Evolutionary conservation across 2,888 invertebrate genomes (phyloP).

Genomic region (Limnephilus rhombicus): DNA sequence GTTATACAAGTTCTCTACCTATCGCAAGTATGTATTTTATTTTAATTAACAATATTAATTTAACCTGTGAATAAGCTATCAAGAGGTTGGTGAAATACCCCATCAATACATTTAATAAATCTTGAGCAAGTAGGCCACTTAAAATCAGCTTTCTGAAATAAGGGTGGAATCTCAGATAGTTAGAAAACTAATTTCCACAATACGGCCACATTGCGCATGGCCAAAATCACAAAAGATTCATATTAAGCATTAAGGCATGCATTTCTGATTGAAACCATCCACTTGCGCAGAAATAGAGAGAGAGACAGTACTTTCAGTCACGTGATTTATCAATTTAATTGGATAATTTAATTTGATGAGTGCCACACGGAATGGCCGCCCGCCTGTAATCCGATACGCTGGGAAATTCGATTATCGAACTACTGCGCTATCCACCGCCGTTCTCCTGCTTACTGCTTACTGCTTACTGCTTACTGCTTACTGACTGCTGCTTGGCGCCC

Average conservation of each 20-base stretch:
- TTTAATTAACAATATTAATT: no score
- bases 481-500: constrained; percentile 21
- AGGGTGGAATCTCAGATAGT: background rate
- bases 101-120: no score
- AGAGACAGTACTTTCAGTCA: constrained; percentile 52
- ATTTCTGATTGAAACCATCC: constrained; percentile 12
- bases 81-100: no score
- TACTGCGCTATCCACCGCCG: constrained; percentile 16
- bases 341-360: constrained; percentile 64
- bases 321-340: constrained; percentile 66
- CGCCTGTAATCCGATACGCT: constrained; percentile 66
- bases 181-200: background rate
- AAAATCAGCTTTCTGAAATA: background rate
- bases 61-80: no score
- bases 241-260: background rate
- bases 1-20: no score
- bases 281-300: constrained; percentile 6
- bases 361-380: constrained; percentile 47
- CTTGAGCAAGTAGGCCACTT: no score
- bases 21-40: no score
- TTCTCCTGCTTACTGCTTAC: constrained; percentile 2
- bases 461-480: background rate
- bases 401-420: constrained; percentile 66
- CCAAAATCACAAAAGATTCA: constrained; percentile 2
- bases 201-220: background rate